Percentiles rank a stretch among this genome's conserved stretches.
Evolutionary conservation across 92 coral and sea anemone species (phyloP).

Genomic region (Galaxea fascicularis): DNA sequence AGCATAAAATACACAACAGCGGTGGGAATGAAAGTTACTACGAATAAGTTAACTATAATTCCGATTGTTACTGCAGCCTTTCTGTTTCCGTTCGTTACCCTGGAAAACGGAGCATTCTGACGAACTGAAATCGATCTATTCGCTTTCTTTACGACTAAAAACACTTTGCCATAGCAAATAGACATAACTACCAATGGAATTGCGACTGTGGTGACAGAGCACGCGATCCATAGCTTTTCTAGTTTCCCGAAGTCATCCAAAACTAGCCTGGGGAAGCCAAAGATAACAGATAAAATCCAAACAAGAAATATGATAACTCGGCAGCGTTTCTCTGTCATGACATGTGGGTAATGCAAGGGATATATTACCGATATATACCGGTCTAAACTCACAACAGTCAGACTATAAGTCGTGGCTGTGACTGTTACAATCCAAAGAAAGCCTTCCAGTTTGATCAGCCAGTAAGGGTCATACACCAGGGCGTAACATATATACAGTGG

Average conservation of each 20-base stretch:
- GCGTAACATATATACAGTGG: slow-evolving; percentile 48
- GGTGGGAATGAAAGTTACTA: slow-evolving; percentile 58
- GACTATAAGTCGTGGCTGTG: slow-evolving; percentile 68
- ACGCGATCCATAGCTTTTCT: slow-evolving; percentile 63
- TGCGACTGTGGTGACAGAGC: slow-evolving; percentile 55
- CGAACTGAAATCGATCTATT: slow-evolving; percentile 37
- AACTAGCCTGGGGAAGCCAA: slow-evolving; percentile 39
- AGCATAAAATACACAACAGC: slow-evolving; percentile 61
- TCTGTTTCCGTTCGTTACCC: slow-evolving; percentile 36
- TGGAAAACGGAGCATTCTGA: background rate
- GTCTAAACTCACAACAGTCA: slow-evolving; percentile 68
- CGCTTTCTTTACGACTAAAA: slow-evolving; percentile 46
- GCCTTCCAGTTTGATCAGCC: slow-evolving; percentile 51
- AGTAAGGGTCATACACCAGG: background rate
- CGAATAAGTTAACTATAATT: slow-evolving; percentile 51
- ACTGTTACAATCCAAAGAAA: slow-evolving; percentile 72
- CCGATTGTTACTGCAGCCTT: slow-evolving; percentile 63
- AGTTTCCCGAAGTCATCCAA: slow-evolving; percentile 37
- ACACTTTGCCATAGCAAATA: slow-evolving; percentile 50
- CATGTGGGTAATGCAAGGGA: slow-evolving; percentile 57
- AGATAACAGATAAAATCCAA: slow-evolving; percentile 56
- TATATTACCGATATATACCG: slow-evolving; percentile 56
- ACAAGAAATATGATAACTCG: slow-evolving; percentile 23
- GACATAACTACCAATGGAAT: slow-evolving; percentile 59
- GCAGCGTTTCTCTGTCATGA: slow-evolving; percentile 68